Evolutionary conservation across 2,888 invertebrate species (phyloP).

Genomic region (Dynastes maya): DNA sequence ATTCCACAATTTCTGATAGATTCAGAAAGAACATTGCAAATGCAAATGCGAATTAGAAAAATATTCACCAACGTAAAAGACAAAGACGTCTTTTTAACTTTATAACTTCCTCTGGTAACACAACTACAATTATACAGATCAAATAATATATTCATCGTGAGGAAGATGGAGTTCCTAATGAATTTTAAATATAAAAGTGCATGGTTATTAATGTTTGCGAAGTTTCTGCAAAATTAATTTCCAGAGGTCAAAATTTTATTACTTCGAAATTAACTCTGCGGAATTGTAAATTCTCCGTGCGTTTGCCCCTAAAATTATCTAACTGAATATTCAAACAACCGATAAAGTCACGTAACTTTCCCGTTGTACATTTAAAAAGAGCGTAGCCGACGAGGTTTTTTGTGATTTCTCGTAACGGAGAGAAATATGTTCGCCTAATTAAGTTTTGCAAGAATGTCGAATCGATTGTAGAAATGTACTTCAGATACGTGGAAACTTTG

Average conservation of each 20-base stretch:
- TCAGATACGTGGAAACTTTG: not conserved
- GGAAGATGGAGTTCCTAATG: not conserved
- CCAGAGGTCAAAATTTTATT: constrained; percentile 13
- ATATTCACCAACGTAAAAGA: too few species aligned
- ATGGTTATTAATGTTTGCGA: constrained; percentile 13
- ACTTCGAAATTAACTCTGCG: constrained; percentile 3
- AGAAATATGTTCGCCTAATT: not conserved
- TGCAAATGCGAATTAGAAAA: too few species aligned
- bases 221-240: constrained; percentile 14
- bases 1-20: not conserved
- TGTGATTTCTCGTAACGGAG: not conserved
- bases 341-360: constrained; percentile 19
- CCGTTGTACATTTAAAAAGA: not conserved
- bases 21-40: too few species aligned
- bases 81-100: not conserved
- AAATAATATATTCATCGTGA: not conserved
- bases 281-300: not conserved
- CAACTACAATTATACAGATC: not conserved
- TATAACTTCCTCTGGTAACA: not conserved
- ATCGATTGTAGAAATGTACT: not conserved
- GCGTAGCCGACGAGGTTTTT: not conserved
- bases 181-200: constrained; percentile 3
- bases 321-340: constrained; percentile 9
- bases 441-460: not conserved
- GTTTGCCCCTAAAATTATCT: not conserved